Evolutionary conservation across 2,797 vertebrate genomes (phyloP), one percentile per base, ranked within the genome.

Genomic region (Gallinago stenura): DNA sequence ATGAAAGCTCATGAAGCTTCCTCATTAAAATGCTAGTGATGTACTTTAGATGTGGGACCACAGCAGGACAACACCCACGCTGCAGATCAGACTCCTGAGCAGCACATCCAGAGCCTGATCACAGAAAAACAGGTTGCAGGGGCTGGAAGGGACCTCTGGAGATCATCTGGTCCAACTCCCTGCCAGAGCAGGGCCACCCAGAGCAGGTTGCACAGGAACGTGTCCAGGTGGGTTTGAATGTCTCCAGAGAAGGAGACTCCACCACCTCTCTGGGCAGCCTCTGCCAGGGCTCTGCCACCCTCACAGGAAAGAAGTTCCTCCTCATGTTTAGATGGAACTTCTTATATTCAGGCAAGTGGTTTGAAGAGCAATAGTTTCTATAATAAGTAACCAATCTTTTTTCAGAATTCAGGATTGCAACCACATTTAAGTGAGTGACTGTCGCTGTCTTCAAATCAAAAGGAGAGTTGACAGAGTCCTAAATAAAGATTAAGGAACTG

Each of bases 401-500:
- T 93, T 94, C 85, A 79, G 62, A 95, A 83, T 33, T 73, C 54
- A 2, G 1, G 48, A 77, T 48, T 81, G 69, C n/a, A 83, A 33
- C 9, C 26, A 35, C 60, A 89, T 57, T 66, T 73, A 82, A 51
- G 39, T 54, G 48, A 93, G 56, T 66, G 70, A 89, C 77, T 91
- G 43, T 50, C 25, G 87, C 80, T 91, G 43, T 54, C 31, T 57
- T 84, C 80, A 77, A 71, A 82, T 37, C 31, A 93, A 84, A 89
- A 76, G 20, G 7, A 79, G n/a, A 70, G 46, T 48, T 72, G 64
- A 43, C n/a, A 84, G 60, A 84, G n/a, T 83, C 43, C 71, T 90
- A 96, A 79, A 93, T 51, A 90, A 89, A 82, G 46, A 92, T 57
- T 46, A 81, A 50, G 19, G 28, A 93, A 84, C 13, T 64, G 51